Evolutionary conservation across 2,888 invertebrate genomes (phyloP), one percentile per base, ranked within the genome.

Genomic region (Dinocampus coccinellae): DNA sequence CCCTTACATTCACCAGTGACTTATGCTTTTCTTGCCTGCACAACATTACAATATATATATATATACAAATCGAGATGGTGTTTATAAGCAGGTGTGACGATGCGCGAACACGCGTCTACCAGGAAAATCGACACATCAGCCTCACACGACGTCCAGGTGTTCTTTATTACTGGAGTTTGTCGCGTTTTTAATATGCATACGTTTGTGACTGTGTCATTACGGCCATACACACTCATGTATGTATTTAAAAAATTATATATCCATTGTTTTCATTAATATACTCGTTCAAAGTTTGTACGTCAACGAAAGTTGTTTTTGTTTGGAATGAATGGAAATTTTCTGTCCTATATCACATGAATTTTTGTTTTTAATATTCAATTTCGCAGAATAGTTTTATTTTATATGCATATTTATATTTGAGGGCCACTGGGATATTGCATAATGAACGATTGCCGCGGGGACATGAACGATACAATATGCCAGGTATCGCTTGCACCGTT

Each of bases 31-130:
- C 47, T 47, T 13, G 16, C 6, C 42, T 10, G 16, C 52, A 33
- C 53, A 22, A 34, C 13, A 39, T 39, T n/a, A 3, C 29, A 9
- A 22, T 47, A 42, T 42, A 62, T 47, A 65, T 65, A 53, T 47
- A n/a, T 10, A 55, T 33, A 55, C 39, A 34, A 22, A 66, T 34
- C 11, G n/a, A 13, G 22, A 33, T 13, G 33, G 34, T 33, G 22
- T 36, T 16, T 33, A 66, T 85, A 87, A 87, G 86, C 86, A 87
- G 84, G 87, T 86, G 87, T 86, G 87, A 87, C 86, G 86, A 87
- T 87, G 87, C 87, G 80, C 75, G 83, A 84, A 87, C 87, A 87
- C 86, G 87, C 85, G 82, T 86, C 82, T 84, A 83, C 84, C 84
- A 80, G 83, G 85, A 84, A 85, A 82, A 79, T 75, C 75, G 79